Base-by-base conservation (phyloP, 2,888 invertebrate genomes). In the Mamestra brassicae region DNA sequence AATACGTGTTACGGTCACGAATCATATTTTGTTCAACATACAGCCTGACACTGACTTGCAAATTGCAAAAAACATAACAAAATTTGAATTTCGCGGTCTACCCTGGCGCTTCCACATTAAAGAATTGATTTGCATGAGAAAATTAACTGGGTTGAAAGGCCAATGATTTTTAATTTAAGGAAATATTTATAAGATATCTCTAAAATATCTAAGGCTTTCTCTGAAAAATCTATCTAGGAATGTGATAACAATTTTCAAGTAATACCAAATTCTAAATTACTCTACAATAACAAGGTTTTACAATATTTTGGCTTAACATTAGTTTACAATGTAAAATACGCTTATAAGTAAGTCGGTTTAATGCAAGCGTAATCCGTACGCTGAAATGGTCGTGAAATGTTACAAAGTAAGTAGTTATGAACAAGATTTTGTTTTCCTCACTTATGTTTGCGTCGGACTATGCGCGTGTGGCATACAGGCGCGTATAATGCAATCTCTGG, bases 401-500 rank as follows among this genome's bases (percentile, higher is more conserved):
- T 72, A 73, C 60, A 74, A 84, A 87, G 80, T 83, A 85, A 85
- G 87, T 89, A 89, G 90, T 87, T 90, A 92, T 94, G 92, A 94
- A 92, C 92, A 92, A 94, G 91, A 93, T 94, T 95, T 94, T 96
- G 91, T 95, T 96, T 95, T 94, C 92, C 91, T 93, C 92, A 94
- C 94, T 91, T 95, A 95, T 96, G 96, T 96, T 95, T 95, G 93
- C 95, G 92, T 93, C 92, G 95, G 94, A 92, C 91, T 90, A 87
- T 93, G 90, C 91, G 92, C 92, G 93, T 92, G 91, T 90, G 93
- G 92, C 91, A 93, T 93, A 92, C 91, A 97, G 97, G 96, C 96
- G 94, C 94, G 94, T 89, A 94, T 97, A 91, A 96, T 97, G 96
- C 97, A 97, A 93, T 93, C 97, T 94, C 94, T 97, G 95, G 98